A percentile compares a stretch with the other conserved stretches of the same genome.
These are phyloP conservation scores for Ifrita kowaldi DNA, from an alignment of 2,113 vertebrate species.

Conservation along the genomic window DNA sequence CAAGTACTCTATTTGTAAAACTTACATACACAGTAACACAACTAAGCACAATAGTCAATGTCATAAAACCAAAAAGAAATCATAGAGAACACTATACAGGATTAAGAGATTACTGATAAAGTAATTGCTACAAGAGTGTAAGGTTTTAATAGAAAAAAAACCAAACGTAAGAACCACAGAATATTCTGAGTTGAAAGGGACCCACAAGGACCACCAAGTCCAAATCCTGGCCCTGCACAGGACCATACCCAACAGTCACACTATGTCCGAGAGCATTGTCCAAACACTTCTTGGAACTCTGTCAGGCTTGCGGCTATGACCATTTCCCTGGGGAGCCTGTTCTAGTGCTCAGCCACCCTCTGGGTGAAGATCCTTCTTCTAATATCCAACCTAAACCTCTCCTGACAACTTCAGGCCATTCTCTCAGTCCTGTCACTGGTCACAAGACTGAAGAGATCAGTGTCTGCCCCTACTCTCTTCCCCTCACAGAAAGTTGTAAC, in stretches of 20 bases:
- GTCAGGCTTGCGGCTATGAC: background rate
- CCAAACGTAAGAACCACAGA: background rate
- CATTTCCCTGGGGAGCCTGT: background rate
- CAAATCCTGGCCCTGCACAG: background rate
- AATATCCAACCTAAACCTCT: background rate
- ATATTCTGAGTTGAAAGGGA: background rate
- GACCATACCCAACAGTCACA: background rate
- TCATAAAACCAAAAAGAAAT: background rate
- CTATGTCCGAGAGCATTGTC: accelerated
- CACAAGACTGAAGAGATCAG: background rate
- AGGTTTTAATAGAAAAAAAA: background rate
- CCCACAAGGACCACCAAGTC: background rate
- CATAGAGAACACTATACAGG: background rate
- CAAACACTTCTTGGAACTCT: background rate
- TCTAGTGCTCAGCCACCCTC: background rate
- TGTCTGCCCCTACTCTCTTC: background rate
- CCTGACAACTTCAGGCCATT: background rate
- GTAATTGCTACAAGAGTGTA: background rate
- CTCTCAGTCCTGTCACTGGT: background rate
- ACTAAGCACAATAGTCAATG: background rate
- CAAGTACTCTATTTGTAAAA: background rate
- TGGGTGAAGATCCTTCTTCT: accelerated
- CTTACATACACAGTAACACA: background rate
- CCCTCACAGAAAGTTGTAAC: background rate
- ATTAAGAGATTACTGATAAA: background rate